A percentile compares a stretch with the other conserved stretches of the same genome.
Conservation (phyloP, 2,113 vertebrate genomes). For the Scopus umbretta region DNA sequence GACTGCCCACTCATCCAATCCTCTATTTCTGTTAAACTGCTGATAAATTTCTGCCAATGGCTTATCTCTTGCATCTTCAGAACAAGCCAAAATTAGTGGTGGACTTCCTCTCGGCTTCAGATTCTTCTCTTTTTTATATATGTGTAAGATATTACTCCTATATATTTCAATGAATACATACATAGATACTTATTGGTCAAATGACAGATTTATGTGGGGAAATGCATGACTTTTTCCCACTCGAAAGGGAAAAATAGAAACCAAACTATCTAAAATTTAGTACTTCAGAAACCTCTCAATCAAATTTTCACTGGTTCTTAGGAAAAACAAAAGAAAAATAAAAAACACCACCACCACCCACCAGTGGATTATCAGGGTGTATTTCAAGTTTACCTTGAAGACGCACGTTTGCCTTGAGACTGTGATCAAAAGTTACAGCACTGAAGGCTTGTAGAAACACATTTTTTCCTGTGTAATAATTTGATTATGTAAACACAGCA, state of each 20-base stretch:
- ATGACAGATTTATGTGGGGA: background rate
- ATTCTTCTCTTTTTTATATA: background rate
- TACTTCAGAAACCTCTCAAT: background rate
- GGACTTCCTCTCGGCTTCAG: background rate
- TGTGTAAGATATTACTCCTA: background rate
- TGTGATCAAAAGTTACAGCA: background rate
- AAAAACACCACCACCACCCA: background rate
- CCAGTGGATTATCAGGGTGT: background rate
- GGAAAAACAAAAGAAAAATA: no score
- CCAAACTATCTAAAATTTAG: background rate
- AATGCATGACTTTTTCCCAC: background rate
- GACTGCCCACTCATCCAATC: background rate
- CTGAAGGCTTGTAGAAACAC: background rate
- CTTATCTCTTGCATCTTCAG: background rate
- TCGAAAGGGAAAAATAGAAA: background rate
- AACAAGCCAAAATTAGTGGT: background rate
- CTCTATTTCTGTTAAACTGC: background rate
- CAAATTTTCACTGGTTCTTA: background rate
- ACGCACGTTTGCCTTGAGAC: background rate
- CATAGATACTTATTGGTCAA: background rate
- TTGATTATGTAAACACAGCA: background rate
- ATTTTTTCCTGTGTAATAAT: background rate
- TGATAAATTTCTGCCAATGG: background rate
- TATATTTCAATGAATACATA: background rate
- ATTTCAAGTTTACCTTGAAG: background rate